Evolutionary conservation across 2,888 invertebrate species (phyloP).

Genomic region (Arctia plantaginis): DNA sequence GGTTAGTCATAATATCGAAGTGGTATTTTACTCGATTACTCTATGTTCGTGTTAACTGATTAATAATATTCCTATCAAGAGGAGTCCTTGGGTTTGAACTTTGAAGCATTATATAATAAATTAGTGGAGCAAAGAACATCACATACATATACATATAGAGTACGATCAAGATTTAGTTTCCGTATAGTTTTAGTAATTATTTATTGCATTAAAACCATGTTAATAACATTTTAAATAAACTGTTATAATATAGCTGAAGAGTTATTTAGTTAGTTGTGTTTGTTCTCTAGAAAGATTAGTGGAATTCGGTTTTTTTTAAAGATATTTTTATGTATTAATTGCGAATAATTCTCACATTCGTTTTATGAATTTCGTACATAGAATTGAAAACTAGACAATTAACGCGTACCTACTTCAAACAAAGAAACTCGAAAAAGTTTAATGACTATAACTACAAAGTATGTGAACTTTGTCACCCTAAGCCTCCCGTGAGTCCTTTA

Average conservation of each 20-base stretch:
- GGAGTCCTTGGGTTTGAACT: slow-evolving; percentile 32
- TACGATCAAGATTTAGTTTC: slow-evolving; percentile 16
- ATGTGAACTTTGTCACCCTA: background rate
- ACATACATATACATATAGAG: slow-evolving; percentile 23
- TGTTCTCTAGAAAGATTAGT: too few species aligned
- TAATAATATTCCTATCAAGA: slow-evolving; percentile 43
- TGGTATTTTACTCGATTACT: slow-evolving; percentile 24
- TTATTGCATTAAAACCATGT: background rate
- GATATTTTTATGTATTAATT: too few species aligned
- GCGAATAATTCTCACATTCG: background rate
- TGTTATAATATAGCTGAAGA: background rate
- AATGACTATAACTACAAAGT: background rate
- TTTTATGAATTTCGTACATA: background rate
- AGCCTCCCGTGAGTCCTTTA: too few species aligned
- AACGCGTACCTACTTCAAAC: background rate
- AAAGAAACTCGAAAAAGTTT: background rate
- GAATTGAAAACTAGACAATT: background rate
- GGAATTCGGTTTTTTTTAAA: too few species aligned
- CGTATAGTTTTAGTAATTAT: slow-evolving; percentile 4
- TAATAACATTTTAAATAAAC: too few species aligned
- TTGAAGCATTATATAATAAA: slow-evolving; percentile 24
- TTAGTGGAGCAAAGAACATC: slow-evolving; percentile 23
- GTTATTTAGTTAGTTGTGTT: background rate
- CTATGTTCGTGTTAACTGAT: slow-evolving; percentile 42
- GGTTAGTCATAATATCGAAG: slow-evolving; percentile 22